Conservation (phyloP, 2,888 invertebrate species). For the Lampropteryx suffumata region DNA sequence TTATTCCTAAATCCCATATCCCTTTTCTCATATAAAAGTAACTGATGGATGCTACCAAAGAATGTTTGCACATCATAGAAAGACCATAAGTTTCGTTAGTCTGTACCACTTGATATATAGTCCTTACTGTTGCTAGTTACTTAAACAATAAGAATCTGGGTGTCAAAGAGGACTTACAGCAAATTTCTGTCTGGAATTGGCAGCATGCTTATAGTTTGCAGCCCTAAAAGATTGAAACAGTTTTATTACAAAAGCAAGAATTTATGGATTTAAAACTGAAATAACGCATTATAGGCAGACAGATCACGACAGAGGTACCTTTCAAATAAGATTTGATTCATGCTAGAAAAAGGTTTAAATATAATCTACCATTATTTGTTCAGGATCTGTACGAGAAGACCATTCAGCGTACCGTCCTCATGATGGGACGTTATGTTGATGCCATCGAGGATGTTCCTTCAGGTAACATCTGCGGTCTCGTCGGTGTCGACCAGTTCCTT, state of each 20-base stretch:
- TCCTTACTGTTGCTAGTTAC: constrained; percentile 17
- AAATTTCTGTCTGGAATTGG: constrained; percentile 73
- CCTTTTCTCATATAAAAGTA: too few species aligned
- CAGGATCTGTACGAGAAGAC: constrained; percentile 98
- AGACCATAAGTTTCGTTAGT: too few species aligned
- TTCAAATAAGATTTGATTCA: too few species aligned
- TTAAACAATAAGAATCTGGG: constrained; percentile 17
- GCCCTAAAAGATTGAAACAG: constrained; percentile 74
- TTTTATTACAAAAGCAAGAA: too few species aligned
- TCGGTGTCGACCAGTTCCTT: constrained; percentile 99
- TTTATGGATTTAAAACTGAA: too few species aligned
- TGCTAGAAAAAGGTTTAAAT: background rate
- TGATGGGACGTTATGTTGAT: constrained; percentile 99
- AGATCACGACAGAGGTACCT: too few species aligned
- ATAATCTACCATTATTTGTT: background rate
- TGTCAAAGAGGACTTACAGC: constrained; percentile 64
- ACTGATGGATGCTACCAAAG: too few species aligned
- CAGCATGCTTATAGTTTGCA: constrained; percentile 52
- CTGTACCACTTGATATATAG: too few species aligned
- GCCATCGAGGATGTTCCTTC: constrained; percentile 99
- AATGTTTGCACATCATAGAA: too few species aligned
- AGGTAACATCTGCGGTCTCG: constrained; percentile 99
- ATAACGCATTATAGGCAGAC: too few species aligned
- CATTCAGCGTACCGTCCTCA: constrained; percentile 99
- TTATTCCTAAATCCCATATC: too few species aligned